These are phyloP conservation scores for Carollia perspicillata DNA, from an alignment of 2,113 vertebrate species.

Conservation along the genomic window DNA sequence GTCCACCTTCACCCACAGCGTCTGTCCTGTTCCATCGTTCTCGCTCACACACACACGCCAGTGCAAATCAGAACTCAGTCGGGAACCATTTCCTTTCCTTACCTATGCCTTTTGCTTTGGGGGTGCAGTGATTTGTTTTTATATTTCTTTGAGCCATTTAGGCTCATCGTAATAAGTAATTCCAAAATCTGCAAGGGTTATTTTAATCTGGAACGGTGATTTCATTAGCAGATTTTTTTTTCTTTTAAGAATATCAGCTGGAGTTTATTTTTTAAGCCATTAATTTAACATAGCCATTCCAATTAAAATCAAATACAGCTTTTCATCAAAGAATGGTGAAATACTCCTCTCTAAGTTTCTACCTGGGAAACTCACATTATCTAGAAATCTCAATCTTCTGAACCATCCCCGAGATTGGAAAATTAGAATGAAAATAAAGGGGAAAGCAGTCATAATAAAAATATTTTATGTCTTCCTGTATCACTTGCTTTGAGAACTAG, in stretches of 20 bases:
- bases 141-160: not conserved
- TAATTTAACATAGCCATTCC: not conserved
- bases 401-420: not conserved
- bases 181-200: not conserved
- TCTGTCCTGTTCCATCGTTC: no score
- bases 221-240: not conserved
- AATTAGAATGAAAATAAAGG: constrained; percentile 37
- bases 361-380: not conserved
- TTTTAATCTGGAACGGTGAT: not conserved
- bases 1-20: not conserved
- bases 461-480: not conserved
- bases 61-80: not conserved
- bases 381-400: constrained; percentile 22
- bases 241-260: not conserved
- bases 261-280: not conserved
- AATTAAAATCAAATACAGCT: not conserved
- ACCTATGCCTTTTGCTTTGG: not conserved
- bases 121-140: not conserved
- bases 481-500: constrained; percentile 7
- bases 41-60: not conserved
- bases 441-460: not conserved
- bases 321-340: not conserved
- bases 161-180: not conserved
- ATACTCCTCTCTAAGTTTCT: not conserved
- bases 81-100: not conserved